Conservation (phyloP, 2,113 vertebrate species). For the Albula goreensis region DNA sequence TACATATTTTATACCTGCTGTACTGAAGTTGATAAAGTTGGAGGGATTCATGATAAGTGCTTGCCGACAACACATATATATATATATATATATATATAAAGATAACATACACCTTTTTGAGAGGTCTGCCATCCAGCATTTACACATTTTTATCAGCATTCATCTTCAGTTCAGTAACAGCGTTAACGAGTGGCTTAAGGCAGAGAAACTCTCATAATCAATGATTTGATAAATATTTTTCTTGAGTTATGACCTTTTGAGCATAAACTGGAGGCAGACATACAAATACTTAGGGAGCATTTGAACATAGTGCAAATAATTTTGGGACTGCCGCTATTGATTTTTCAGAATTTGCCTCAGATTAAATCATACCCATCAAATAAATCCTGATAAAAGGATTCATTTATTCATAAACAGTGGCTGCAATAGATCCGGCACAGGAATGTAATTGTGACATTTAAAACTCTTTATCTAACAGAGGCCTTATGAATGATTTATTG, state of each 20-base stretch:
- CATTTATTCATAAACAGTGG: conserved; percentile 33
- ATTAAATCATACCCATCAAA: conserved; percentile 65
- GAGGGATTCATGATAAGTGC: conserved; percentile 24
- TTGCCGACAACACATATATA: conserved; percentile 38
- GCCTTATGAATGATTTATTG: conserved; percentile 44
- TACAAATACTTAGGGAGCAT: conserved; percentile 54
- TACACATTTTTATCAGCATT: conserved; percentile 55
- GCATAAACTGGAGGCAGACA: conserved; percentile 64
- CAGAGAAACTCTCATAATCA: conserved; percentile 70
- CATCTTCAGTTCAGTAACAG: conserved; percentile 51
- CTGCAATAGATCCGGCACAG: conserved; percentile 52
- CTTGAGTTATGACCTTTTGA: conserved; percentile 75
- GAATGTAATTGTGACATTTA: conserved; percentile 63
- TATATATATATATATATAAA: too few species aligned
- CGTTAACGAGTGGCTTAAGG: conserved; percentile 56
- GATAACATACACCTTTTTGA: conserved; percentile 30
- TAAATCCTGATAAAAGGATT: conserved; percentile 50
- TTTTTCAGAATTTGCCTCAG: conserved; percentile 65
- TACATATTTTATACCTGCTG: conserved; percentile 37
- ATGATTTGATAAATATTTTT: conserved; percentile 59
- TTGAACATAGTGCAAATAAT: conserved; percentile 65
- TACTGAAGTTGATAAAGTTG: conserved; percentile 40
- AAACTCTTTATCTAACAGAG: conserved; percentile 49
- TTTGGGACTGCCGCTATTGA: conserved; percentile 61
- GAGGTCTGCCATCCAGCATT: conserved; percentile 32